Percentiles rank a stretch among this genome's conserved stretches.
phyloP scores from a whole-genome alignment of 2,113 vertebrate species.

The Salvator merianae region DNA sequence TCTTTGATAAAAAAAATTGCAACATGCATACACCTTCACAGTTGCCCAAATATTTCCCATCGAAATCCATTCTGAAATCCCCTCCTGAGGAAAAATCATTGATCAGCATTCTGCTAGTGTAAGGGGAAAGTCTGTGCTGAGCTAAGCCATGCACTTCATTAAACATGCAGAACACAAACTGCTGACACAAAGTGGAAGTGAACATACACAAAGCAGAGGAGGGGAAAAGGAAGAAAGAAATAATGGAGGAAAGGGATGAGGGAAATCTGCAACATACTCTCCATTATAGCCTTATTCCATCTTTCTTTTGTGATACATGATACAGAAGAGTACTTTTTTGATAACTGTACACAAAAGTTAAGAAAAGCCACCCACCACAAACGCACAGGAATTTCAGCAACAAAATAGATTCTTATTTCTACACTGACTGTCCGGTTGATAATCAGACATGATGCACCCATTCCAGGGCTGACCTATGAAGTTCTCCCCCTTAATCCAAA shows the following conservation, averaged over 20 bases:
- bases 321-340: constrained; percentile 4
- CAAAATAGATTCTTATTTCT: background rate
- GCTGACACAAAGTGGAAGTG: constrained; percentile 85
- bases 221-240: background rate
- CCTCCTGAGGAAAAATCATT: constrained; percentile 76
- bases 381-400: background rate
- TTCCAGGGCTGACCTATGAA: background rate
- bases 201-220: constrained; percentile 57
- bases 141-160: constrained; percentile 78
- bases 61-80: constrained; percentile 66
- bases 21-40: constrained; percentile 60
- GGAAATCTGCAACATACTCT: constrained; percentile 17
- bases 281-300: constrained; percentile 37
- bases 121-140: constrained; percentile 71
- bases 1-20: constrained; percentile 38
- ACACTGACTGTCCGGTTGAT: background rate
- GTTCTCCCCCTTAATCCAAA: no score
- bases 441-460: background rate
- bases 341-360: background rate
- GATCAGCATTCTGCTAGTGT: constrained; percentile 78
- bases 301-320: constrained; percentile 40
- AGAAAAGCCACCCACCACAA: no score
- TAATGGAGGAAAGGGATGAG: constrained; percentile 37
- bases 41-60: constrained; percentile 59
- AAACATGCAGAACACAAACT: constrained; percentile 90